Evolutionary conservation across 2,888 invertebrate species (phyloP).

Genomic region (Chloromyia formosa): DNA sequence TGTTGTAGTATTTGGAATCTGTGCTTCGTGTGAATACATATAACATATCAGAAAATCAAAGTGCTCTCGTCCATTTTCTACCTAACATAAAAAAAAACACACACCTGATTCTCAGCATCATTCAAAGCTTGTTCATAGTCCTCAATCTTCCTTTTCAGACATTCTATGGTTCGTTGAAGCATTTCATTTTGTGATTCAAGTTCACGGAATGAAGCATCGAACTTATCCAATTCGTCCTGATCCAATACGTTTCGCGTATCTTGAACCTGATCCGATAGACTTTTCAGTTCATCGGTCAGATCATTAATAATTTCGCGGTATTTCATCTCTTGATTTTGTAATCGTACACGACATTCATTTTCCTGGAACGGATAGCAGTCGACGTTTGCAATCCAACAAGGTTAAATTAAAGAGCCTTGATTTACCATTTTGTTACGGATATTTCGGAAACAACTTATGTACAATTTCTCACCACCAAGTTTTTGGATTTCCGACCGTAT

Average conservation of each 20-base stretch:
- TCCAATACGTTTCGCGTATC: conserved; percentile 55
- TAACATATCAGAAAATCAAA: too few relatives aligned
- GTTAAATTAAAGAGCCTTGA: neutral
- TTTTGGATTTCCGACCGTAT: conserved; percentile 9
- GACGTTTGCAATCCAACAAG: neutral
- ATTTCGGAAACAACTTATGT: neutral
- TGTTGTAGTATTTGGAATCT: too few relatives aligned
- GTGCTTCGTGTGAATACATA: too few relatives aligned
- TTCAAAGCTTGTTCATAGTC: neutral
- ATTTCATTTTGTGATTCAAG: conserved; percentile 56
- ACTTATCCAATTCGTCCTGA: conserved; percentile 47
- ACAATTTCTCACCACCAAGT: conserved; percentile 27
- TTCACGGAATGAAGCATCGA: conserved; percentile 53
- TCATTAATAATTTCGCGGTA: conserved; percentile 61
- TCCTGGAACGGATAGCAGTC: conserved; percentile 1
- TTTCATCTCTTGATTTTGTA: conserved; percentile 56
- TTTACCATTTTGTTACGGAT: conserved; percentile 30
- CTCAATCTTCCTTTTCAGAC: conserved; percentile 37
- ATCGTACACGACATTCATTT: conserved; percentile 51
- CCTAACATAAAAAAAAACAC: too few relatives aligned
- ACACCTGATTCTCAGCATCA: neutral
- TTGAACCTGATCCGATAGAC: conserved; percentile 58
- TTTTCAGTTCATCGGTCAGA: conserved; percentile 58
- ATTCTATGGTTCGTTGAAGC: conserved; percentile 54
- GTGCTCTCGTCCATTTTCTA: too few relatives aligned